phyloP scores from a whole-genome alignment of 2,888 invertebrate genomes.

The Ormyrus nitidulus region DNA sequence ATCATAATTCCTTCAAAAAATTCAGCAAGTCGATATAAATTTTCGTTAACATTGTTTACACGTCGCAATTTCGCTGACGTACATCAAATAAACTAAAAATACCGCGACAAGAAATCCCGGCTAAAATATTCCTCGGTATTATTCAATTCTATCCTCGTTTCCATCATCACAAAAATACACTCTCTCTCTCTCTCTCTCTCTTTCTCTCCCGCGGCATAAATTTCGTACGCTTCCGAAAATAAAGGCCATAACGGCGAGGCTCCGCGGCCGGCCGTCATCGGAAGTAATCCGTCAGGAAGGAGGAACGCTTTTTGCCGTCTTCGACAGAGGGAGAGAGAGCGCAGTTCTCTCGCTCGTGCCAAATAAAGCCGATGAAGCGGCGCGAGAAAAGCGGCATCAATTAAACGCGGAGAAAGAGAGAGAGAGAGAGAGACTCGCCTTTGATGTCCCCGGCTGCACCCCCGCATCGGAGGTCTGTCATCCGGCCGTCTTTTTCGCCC shows the following conservation, averaged over 20 bases:
- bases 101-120: not conserved
- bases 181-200: not conserved
- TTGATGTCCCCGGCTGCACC: conserved; percentile 51
- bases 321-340: conserved; percentile 8
- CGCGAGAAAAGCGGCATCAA: conserved; percentile 23
- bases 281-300: conserved; percentile 53
- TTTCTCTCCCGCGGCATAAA: conserved; percentile 31
- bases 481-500: conserved; percentile 66
- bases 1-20: not conserved
- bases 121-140: conserved; percentile 12
- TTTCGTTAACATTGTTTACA: not conserved
- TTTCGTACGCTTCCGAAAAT: conserved; percentile 43
- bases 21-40: conserved; percentile 5
- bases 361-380: conserved; percentile 45
- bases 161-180: conserved; percentile 9
- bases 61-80: not conserved
- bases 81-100: conserved; percentile 22
- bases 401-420: conserved; percentile 30
- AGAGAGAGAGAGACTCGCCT: conserved; percentile 51
- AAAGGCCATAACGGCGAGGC: conserved; percentile 39
- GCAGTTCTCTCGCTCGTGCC: conserved; percentile 8
- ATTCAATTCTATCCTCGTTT: conserved; percentile 4
- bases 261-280: conserved; percentile 43
- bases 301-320: conserved; percentile 38
- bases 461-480: conserved; percentile 28